These are phyloP conservation scores for Diabrotica balteata DNA, from an alignment of 2,888 invertebrate species.

Conservation along the genomic window DNA sequence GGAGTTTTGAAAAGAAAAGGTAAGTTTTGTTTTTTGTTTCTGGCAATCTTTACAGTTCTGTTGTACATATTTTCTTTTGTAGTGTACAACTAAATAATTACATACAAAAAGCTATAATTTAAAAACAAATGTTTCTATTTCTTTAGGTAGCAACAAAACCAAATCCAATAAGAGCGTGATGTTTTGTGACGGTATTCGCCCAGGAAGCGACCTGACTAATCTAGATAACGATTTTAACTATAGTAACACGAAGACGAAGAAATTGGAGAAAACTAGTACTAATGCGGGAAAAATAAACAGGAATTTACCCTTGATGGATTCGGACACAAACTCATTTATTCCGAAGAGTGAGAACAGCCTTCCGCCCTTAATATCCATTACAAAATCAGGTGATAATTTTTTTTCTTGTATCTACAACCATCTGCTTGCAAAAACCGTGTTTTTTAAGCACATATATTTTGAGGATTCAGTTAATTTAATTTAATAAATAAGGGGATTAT, in stretches of 20 bases:
- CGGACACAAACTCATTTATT: slow-evolving; percentile 65
- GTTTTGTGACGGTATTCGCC: slow-evolving; percentile 89
- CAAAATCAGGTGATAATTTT: slow-evolving; percentile 61
- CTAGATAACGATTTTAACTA: slow-evolving; percentile 69
- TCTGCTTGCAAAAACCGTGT: too few species aligned
- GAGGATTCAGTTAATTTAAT: too few species aligned
- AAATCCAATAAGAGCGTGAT: slow-evolving; percentile 78
- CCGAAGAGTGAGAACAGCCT: slow-evolving; percentile 63
- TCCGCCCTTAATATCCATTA: slow-evolving; percentile 66
- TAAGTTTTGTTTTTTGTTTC: slow-evolving; percentile 44
- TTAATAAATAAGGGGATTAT: too few species aligned
- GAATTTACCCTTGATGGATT: slow-evolving; percentile 61
- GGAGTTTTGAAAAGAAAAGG: slow-evolving; percentile 80
- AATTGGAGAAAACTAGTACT: slow-evolving; percentile 30
- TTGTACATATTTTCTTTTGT: too few species aligned
- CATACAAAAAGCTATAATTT: too few species aligned
- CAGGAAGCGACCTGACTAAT: slow-evolving; percentile 85
- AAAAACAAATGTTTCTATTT: slow-evolving; percentile 10
- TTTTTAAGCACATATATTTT: too few species aligned
- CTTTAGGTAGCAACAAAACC: slow-evolving; percentile 59
- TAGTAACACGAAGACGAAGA: slow-evolving; percentile 43
- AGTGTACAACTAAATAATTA: too few species aligned
- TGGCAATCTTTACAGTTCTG: not conserved
- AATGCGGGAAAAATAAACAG: slow-evolving; percentile 37
- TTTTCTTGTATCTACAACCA: too few species aligned